Evolutionary conservation across 1,140 invertebrate genomes (phyloP), one percentile per base, ranked within the genome.

Genomic region (Megathymus violae): DNA sequence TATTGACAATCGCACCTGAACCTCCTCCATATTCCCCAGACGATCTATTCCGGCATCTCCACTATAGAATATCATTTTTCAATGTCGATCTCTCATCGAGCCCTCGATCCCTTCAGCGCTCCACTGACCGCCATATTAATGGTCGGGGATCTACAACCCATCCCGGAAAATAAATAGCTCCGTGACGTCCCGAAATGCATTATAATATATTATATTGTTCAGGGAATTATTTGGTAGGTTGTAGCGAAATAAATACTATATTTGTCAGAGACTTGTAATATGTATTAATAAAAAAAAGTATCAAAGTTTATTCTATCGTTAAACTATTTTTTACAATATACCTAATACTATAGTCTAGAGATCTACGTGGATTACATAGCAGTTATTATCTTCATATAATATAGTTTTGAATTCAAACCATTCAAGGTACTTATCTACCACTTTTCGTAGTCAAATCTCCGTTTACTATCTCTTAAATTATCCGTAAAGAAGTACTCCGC

Each of bases 81-180:
- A 88, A 68, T 68, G 85, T 85, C 82, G 76, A 84, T 76, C 71
- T 71, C 64, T 75, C 81, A 73, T 78, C 71, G 67, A 64, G 31
- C 44, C 66, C 69, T 76, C 79, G 65, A 80, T 78, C 84, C 78
- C 77, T 79, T 85, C 79, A 72, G 71, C 81, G 85, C 64, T 85
- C 74, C 64, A 74, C 71, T 81, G 85, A 68, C 76, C 81, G 70
- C 73, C 72, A 80, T 84, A 85, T 88, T 85, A 85, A 88, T 88
- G 80, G 78, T 71, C 15, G 38, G 63, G 71, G 71, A 75, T 72
- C 78, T 65, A 58, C 77, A 77, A 72, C 76, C 76, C 83, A 76
- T 82, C 75, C 71, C 68, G 52, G 76, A 64, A 85, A 82, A 85
- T 84, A 85, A 84, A 88, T 88, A 81, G 81, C 76, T 66, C 69